These are phyloP conservation scores for Mesoligia furuncula DNA, from an alignment of 2,888 invertebrate species.

Conservation along the genomic window DNA sequence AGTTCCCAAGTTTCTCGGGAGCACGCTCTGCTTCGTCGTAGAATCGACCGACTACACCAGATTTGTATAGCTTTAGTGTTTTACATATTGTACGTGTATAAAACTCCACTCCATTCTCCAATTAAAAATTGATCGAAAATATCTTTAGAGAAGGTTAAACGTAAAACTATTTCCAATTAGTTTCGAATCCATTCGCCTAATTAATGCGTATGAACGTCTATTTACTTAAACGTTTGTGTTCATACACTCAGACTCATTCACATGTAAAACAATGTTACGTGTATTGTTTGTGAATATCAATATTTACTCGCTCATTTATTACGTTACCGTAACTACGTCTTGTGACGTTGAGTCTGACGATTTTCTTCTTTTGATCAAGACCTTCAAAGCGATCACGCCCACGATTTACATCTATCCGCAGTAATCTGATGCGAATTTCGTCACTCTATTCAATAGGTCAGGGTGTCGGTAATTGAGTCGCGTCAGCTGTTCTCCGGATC, in stretches of 20 bases:
- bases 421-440: constrained; percentile 74
- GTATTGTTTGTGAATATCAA: constrained; percentile 72
- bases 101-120: constrained; percentile 13
- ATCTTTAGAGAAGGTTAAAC: constrained; percentile 12
- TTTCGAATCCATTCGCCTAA: constrained; percentile 41
- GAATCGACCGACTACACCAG: constrained; percentile 72
- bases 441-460: constrained; percentile 80
- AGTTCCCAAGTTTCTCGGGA: constrained; percentile 84
- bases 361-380: constrained; percentile 71
- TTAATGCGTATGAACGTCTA: constrained; percentile 42
- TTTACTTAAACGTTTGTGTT: constrained; percentile 53
- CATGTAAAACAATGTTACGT: constrained; percentile 70
- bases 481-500: constrained; percentile 74
- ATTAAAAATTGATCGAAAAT: constrained; percentile 30
- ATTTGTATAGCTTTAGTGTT: constrained; percentile 68
- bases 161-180: constrained; percentile 40
- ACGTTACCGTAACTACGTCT: constrained; percentile 69
- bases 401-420: constrained; percentile 67
- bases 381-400: constrained; percentile 69
- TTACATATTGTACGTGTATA: constrained; percentile 51
- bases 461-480: constrained; percentile 74
- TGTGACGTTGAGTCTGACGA: constrained; percentile 66
- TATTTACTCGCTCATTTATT: constrained; percentile 70
- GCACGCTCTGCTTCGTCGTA: constrained; percentile 75
- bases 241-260: constrained; percentile 58